Percentiles rank a stretch among this genome's conserved stretches.
phyloP scores from a whole-genome alignment of 2,888 invertebrate species.

The Empis stercorea region DNA sequence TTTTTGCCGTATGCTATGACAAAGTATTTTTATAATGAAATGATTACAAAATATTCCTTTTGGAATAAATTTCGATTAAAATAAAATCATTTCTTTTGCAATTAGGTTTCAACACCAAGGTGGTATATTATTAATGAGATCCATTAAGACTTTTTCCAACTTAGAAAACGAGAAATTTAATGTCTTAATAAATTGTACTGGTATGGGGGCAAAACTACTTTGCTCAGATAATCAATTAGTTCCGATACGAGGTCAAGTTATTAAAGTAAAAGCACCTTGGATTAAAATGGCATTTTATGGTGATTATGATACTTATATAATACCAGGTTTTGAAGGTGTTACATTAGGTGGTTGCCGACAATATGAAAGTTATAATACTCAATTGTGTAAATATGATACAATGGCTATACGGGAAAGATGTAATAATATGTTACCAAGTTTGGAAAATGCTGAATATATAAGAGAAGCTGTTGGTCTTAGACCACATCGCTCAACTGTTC shows the following conservation, averaged over 20 bases:
- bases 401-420: slow-evolving; percentile 69
- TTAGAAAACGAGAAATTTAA: slow-evolving; percentile 45
- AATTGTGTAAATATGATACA: slow-evolving; percentile 56
- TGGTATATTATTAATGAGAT: slow-evolving; percentile 45
- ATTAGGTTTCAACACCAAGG: slow-evolving; percentile 47
- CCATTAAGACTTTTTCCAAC: slow-evolving; percentile 47
- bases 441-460: slow-evolving; percentile 45
- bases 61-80: no score
- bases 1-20: slow-evolving; percentile 69
- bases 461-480: slow-evolving; percentile 64
- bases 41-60: not conserved
- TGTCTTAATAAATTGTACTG: slow-evolving; percentile 73
- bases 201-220: slow-evolving; percentile 65
- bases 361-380: slow-evolving; percentile 59
- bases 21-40: slow-evolving; percentile 37
- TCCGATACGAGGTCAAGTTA: slow-evolving; percentile 72
- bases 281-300: slow-evolving; percentile 77
- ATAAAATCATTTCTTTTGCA: slow-evolving; percentile 1
- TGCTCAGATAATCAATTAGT: slow-evolving; percentile 62
- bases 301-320: slow-evolving; percentile 73
- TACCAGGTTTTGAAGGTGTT: slow-evolving; percentile 60
- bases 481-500: slow-evolving; percentile 60
- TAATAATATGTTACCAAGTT: slow-evolving; percentile 56
- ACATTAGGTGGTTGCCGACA: slow-evolving; percentile 79
- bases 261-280: slow-evolving; percentile 77